phyloP scores from a whole-genome alignment of 2,113 vertebrate species.

The Sphaerodactylus townsendi region DNA sequence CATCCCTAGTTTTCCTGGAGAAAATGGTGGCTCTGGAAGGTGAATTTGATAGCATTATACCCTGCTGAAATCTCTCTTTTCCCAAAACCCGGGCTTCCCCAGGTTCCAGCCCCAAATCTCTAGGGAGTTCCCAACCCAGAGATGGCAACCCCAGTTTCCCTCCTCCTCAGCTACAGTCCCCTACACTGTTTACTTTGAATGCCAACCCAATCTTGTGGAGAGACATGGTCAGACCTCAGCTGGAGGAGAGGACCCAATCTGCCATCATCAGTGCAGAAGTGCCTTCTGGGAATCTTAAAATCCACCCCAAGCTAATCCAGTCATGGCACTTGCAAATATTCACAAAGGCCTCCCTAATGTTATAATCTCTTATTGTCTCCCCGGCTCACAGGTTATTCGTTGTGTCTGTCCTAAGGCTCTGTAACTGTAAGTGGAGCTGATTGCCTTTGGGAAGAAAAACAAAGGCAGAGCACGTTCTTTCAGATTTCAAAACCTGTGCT shows the following conservation, averaged over 20 bases:
- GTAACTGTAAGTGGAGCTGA: background rate
- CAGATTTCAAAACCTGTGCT: conserved; percentile 25
- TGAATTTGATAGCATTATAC: too few species aligned
- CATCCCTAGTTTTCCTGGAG: too few species aligned
- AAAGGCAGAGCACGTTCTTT: background rate
- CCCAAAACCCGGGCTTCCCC: too few species aligned
- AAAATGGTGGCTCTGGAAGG: too few species aligned
- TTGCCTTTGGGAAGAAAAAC: background rate
- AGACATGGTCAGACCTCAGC: background rate
- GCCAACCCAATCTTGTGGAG: background rate
- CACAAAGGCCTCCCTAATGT: background rate
- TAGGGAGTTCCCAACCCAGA: too few species aligned
- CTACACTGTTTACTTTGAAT: background rate
- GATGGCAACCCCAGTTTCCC: too few species aligned
- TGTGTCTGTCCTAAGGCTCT: background rate
- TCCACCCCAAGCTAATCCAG: background rate
- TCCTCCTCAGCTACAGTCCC: background rate
- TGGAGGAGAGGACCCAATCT: background rate
- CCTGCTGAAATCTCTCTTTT: too few species aligned
- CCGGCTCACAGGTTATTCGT: background rate
- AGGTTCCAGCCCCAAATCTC: too few species aligned
- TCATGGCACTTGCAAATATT: background rate
- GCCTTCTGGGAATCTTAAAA: background rate
- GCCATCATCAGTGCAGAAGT: background rate
- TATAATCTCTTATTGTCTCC: background rate